Evolutionary conservation across 2,113 vertebrate genomes (phyloP).

Genomic region (Tenebrosternarchus preto): DNA sequence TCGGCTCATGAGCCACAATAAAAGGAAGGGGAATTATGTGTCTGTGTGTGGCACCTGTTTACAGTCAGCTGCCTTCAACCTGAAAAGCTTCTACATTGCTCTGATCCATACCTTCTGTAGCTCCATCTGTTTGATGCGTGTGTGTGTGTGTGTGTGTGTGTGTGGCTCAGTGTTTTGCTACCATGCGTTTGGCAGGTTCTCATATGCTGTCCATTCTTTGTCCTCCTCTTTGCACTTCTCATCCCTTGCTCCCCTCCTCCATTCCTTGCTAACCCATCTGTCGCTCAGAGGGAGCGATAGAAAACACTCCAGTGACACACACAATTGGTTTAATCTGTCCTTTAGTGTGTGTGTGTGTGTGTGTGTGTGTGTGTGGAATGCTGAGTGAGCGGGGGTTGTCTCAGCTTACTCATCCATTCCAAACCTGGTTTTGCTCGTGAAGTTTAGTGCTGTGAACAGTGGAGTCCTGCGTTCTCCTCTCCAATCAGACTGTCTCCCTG

Average conservation of each 20-base stretch:
- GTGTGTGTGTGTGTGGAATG: conserved; percentile 20
- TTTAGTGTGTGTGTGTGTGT: conserved; percentile 30
- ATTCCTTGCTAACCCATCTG: conserved; percentile 65
- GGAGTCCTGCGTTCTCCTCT: conserved; percentile 48
- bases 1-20: conserved; percentile 21
- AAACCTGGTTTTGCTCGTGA: conserved; percentile 40
- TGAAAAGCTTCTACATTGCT: conserved; percentile 54
- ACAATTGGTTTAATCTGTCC: conserved; percentile 51
- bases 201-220: conserved; percentile 48
- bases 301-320: conserved; percentile 25
- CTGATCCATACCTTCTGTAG: conserved; percentile 65
- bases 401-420: conserved; percentile 33
- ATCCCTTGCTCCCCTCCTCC: conserved; percentile 14
- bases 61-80: conserved; percentile 35
- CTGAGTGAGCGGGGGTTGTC: conserved; percentile 21
- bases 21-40: conserved; percentile 3
- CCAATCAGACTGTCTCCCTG: not conserved
- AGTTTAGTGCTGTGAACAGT: conserved; percentile 59
- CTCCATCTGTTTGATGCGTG: conserved; percentile 66
- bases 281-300: conserved; percentile 55
- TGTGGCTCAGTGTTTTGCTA: conserved; percentile 46
- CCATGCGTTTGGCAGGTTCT: conserved; percentile 37
- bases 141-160: conserved; percentile 24
- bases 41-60: conserved; percentile 38
- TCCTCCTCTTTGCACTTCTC: conserved; percentile 31